Base-by-base conservation (phyloP, 2,888 invertebrate genomes). In the Rotaria socialis region DNA sequence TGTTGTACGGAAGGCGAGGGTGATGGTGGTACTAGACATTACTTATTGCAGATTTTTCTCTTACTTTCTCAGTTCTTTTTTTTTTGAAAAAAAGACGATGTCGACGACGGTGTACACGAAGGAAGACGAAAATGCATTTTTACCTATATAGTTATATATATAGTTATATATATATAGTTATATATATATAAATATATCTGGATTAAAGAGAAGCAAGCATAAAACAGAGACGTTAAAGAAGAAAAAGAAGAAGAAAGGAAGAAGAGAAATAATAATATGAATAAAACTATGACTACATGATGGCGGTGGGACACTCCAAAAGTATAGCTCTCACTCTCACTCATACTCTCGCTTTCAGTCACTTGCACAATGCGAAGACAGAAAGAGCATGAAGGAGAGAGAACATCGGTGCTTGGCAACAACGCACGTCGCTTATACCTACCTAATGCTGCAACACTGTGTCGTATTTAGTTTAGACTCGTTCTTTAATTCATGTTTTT, bases 241-340 rank as follows among this genome's bases (percentile, higher is more conserved):
- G 14, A 67, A 67, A 24, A n/a, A n/a, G 67, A 67, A 35, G 67
- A 67, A 67, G 67, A 67, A 67, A 67, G 67, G 67, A 67, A 67
- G 67, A 67, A 67, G 67, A 67, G 67, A 67, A 67, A 67, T 67
- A 67, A 67, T 67, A 67, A 67, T 67, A 67, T 67, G 67, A 67
- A 67, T 67, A 67, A 67, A 67, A 67, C 67, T 67, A 67, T 67
- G 67, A 67, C 67, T 67, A 67, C 67, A 67, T 67, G 60, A 60
- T 60, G 67, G 27, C 35, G 67, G 67, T 67, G 27, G 67, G 67
- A 67, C 67, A 67, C 67, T 67, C 67, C 67, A 67, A 67, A 67
- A 67, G 67, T 67, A 67, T 67, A 67, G 67, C 35, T 67, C 67
- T 67, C 60, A 60, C 60, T 60, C 60, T 60, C 67, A 67, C 67